Base-by-base conservation (phyloP, 1,140 invertebrate genomes). In the Lasioglossum albipes region DNA sequence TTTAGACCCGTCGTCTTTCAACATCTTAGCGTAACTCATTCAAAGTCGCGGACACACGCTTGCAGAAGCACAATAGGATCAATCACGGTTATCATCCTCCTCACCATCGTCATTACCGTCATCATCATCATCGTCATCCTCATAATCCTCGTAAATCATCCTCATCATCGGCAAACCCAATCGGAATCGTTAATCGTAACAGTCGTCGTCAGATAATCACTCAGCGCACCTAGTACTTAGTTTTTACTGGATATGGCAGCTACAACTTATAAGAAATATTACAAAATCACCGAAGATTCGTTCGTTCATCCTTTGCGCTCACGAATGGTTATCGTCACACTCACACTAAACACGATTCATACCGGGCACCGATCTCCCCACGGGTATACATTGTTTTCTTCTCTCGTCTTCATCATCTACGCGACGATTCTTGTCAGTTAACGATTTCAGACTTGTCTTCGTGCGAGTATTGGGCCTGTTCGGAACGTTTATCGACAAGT, bases 241-340 rank as follows among this genome's bases (percentile, higher is more conserved):
- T 87, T 84, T 65, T 90, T 91, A 90, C 84, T 90, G 88, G 89
- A 91, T 91, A 92, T 91, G 91, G 89, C 92, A 91, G 89, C 92
- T 93, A 93, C 89, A 93, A 93, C 91, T 92, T 90, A 93, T 93
- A 89, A 91, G 89, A 92, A 93, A 91, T 90, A 88, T 93, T 93
- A 92, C 90, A 93, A 93, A 93, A 93, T 92, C 89, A 92, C 91
- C 91, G 89, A 88, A 87, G 85, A 87, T 83, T 90, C 88, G 82
- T 87, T 87, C 77, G 83, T 59, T 49, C 45, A 49, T 49, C 45
- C 12, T 69, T 82, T 78, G 66, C 87, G 75, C 36, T 18, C 75
- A 70, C 72, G 70, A 83, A 70, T 81, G 80, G 78, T 66, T 27
- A 75, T 81, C 45, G 78, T 81, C 54, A 75, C 77, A 77, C 66